A percentile compares a stretch with the other conserved stretches of the same genome.
These are phyloP conservation scores for Agonum fuliginosum DNA, from an alignment of 2,888 invertebrate species.

Conservation along the genomic window DNA sequence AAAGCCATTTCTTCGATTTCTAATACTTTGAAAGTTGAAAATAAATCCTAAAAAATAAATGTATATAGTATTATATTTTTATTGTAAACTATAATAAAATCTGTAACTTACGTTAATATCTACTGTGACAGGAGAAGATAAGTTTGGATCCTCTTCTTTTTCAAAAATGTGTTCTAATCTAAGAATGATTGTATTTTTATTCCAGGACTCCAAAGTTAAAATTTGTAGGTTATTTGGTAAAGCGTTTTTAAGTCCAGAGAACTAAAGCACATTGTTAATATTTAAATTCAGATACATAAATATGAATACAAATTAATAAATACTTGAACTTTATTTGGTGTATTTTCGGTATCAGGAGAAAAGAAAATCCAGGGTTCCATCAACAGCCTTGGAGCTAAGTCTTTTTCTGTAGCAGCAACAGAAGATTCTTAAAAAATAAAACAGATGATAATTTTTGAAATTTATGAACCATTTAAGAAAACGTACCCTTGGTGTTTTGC, in stretches of 20 bases:
- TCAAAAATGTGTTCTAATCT: conserved; percentile 78
- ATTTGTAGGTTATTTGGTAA: conserved; percentile 77
- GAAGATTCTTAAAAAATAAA: conserved; percentile 51
- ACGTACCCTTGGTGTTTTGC: conserved; percentile 61
- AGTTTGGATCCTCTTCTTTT: conserved; percentile 70
- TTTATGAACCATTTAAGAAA: neutral
- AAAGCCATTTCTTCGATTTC: conserved; percentile 80
- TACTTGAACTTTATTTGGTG: conserved; percentile 63
- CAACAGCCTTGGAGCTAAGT: conserved; percentile 73
- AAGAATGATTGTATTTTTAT: conserved; percentile 73
- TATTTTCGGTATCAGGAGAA: conserved; percentile 12
- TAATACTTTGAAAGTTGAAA: conserved; percentile 75
- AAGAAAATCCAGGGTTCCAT: conserved; percentile 61
- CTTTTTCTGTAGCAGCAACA: conserved; percentile 68
- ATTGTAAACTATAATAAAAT: neutral
- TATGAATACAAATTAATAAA: conserved; percentile 40
- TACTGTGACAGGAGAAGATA: conserved; percentile 72
- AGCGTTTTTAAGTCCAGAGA: conserved; percentile 71
- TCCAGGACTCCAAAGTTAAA: conserved; percentile 79
- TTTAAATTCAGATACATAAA: too few species aligned
- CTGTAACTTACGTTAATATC: conserved; percentile 70
- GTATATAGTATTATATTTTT: neutral
- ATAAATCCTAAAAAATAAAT: conserved; percentile 72
- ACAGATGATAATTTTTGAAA: neutral
- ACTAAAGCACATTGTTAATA: conserved; percentile 68